phyloP scores from a whole-genome alignment of 2,113 vertebrate genomes.

The Oriolus oriolus region DNA sequence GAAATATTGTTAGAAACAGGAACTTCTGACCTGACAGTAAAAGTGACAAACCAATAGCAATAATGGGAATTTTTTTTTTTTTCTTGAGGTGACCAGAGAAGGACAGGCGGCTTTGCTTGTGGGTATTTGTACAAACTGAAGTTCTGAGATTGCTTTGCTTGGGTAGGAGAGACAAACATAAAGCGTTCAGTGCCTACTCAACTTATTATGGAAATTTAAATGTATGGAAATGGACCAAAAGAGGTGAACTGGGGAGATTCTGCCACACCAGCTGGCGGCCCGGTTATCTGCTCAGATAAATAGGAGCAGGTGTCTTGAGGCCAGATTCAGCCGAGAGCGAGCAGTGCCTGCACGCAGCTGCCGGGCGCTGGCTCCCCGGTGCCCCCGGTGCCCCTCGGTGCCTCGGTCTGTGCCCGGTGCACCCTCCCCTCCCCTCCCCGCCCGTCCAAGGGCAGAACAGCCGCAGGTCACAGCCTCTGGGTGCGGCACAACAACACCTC shows the following conservation, averaged over 20 bases:
- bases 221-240: neutral
- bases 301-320: neutral
- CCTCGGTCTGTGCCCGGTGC: no score
- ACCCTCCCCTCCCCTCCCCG: neutral
- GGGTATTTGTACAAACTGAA: neutral
- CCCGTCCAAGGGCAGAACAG: neutral
- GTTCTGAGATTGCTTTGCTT: neutral
- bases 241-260: neutral
- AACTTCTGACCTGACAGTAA: neutral
- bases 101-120: neutral
- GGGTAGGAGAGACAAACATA: neutral
- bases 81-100: neutral
- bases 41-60: neutral
- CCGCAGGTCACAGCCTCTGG: neutral
- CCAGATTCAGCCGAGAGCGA: no score
- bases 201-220: neutral
- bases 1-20: neutral
- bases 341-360: no score
- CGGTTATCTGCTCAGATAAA: neutral
- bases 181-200: neutral
- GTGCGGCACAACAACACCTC: neutral
- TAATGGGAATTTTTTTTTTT: neutral
- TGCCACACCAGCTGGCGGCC: neutral
- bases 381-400: no score
- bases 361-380: neutral